Evolutionary conservation across 2,888 invertebrate genomes (phyloP).

Genomic region (Cephus runcator): DNA sequence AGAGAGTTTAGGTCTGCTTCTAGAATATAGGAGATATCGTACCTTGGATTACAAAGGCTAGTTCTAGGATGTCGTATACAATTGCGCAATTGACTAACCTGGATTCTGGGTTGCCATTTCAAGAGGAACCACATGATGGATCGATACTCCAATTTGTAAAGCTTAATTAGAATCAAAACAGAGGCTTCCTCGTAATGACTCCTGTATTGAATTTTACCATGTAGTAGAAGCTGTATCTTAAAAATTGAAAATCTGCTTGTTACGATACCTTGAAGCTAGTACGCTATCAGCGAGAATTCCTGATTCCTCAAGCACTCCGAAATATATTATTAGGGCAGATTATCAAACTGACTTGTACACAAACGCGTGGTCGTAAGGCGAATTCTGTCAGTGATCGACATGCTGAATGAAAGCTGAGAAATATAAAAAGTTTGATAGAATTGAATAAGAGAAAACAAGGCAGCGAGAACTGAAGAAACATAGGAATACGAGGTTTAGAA

Average conservation of each 20-base stretch:
- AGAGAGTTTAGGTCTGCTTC: neutral
- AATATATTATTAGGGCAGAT: neutral
- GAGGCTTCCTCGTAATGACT: neutral
- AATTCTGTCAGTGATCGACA: neutral
- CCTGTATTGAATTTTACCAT: neutral
- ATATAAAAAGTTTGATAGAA: neutral
- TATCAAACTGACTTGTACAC: conserved; percentile 15
- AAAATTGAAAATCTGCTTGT: too few species aligned
- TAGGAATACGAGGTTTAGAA: neutral
- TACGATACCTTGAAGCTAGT: neutral
- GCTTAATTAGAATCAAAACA: neutral
- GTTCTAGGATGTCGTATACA: neutral
- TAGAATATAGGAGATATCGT: neutral
- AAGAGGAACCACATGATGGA: neutral
- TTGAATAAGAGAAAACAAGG: neutral
- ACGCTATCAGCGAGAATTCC: neutral
- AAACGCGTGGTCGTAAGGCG: conserved; percentile 14
- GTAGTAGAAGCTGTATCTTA: neutral
- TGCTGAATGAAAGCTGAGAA: neutral
- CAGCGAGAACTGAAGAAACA: neutral
- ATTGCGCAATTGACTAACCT: neutral
- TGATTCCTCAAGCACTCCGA: neutral
- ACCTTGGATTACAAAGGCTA: neutral
- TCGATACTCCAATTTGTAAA: neutral
- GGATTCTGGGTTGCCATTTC: neutral